These are phyloP conservation scores for Leistus spinibarbis DNA, from an alignment of 2,888 invertebrate genomes.

Conservation along the genomic window DNA sequence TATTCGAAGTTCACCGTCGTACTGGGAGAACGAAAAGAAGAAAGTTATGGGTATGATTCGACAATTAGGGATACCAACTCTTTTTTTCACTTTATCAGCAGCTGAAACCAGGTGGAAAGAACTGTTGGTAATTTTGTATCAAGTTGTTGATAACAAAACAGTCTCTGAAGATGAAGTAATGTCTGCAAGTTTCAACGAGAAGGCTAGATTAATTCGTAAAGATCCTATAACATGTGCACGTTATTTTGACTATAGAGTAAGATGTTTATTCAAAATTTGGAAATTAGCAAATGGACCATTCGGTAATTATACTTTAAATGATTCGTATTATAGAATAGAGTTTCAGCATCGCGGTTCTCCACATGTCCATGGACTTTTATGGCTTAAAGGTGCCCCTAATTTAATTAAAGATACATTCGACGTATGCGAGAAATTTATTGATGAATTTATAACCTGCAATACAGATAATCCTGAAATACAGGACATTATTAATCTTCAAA, in stretches of 20 bases:
- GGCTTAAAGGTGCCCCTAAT: conserved; percentile 46
- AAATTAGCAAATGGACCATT: conserved; percentile 42
- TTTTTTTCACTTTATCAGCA: conserved; percentile 41
- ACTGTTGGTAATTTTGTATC: conserved; percentile 34
- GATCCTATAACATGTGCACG: conserved; percentile 46
- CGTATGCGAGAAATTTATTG: conserved; percentile 38
- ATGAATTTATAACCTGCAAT: conserved; percentile 43
- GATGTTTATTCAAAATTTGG: conserved; percentile 2
- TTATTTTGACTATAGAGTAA: conserved; percentile 15
- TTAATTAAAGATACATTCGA: conserved; percentile 40
- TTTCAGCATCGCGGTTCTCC: conserved; percentile 48
- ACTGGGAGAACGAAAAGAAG: conserved; percentile 45
- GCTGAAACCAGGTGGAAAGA: conserved; percentile 42
- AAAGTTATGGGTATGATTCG: conserved; percentile 41
- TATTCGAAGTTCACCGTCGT: conserved; percentile 41
- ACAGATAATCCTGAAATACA: conserved; percentile 37
- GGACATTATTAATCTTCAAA: conserved; percentile 38
- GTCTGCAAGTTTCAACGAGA: conserved; percentile 35
- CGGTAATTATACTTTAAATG: conserved; percentile 38
- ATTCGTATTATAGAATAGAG: conserved; percentile 45
- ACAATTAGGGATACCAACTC: conserved; percentile 39
- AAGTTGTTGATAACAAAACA: conserved; percentile 14
- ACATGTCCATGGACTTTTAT: conserved; percentile 46
- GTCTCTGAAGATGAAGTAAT: conserved; percentile 39
- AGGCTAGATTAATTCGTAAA: conserved; percentile 42